Percentiles rank a stretch among this genome's conserved stretches.
Conservation (phyloP, 1,140 invertebrate species). For the Vollenhovia emeryi region DNA sequence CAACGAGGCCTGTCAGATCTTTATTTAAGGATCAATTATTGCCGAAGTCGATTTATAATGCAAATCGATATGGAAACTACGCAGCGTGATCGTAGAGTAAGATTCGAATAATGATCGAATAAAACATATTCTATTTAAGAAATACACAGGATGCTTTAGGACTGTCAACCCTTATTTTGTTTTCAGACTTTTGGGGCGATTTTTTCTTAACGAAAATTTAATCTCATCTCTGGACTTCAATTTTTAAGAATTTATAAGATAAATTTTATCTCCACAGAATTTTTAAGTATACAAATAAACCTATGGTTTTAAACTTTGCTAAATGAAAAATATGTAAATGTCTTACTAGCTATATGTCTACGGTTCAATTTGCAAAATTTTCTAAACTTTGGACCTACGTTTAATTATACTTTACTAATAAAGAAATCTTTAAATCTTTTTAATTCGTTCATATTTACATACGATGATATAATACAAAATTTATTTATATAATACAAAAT, state of each 20-base stretch:
- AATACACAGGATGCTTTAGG: background rate
- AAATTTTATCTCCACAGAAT: no score
- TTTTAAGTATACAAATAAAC: background rate
- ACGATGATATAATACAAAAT: no score
- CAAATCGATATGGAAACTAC: constrained; percentile 1
- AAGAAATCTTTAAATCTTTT: background rate
- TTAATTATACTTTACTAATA: background rate
- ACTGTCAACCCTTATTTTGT: background rate
- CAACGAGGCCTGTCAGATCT: constrained; percentile 50
- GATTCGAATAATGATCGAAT: background rate
- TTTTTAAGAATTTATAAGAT: no score
- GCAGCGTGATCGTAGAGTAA: background rate
- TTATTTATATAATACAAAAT: background rate
- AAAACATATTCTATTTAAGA: background rate
- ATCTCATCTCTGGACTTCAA: background rate
- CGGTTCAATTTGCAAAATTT: background rate
- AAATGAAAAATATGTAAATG: background rate
- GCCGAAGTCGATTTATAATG: background rate
- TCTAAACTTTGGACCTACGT: background rate
- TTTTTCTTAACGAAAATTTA: background rate
- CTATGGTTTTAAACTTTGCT: background rate
- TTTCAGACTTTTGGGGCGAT: background rate
- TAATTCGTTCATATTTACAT: no score
- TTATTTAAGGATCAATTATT: constrained; percentile 42
- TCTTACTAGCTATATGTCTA: no score